A percentile compares a stretch with the other conserved stretches of the same genome.
Conservation (phyloP, 2,113 vertebrate species). For the Cinclus mexicanus region DNA sequence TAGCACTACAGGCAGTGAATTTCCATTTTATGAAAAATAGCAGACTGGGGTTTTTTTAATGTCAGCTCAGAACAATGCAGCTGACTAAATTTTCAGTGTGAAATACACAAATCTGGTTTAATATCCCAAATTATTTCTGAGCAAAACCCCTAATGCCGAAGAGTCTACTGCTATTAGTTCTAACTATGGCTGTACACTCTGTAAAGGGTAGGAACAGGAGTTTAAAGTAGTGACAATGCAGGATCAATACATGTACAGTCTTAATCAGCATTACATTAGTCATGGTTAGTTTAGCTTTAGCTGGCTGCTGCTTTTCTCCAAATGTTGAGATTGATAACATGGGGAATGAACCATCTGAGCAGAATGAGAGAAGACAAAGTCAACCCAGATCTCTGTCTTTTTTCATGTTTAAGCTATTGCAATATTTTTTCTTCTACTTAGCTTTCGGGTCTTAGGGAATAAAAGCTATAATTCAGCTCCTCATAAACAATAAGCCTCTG, state of each 20-base stretch:
- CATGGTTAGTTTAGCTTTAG: background rate
- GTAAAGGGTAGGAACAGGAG: background rate
- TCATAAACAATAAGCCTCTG: background rate
- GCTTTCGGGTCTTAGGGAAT: background rate
- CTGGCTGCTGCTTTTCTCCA: background rate
- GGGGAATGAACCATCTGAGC: background rate
- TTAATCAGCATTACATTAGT: background rate
- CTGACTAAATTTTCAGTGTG: background rate
- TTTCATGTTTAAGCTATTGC: background rate
- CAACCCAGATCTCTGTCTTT: background rate
- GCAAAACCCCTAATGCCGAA: background rate
- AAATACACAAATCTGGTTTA: background rate
- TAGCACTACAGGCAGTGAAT: background rate
- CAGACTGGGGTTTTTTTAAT: background rate
- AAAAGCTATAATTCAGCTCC: background rate
- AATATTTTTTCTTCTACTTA: background rate
- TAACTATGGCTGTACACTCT: background rate
- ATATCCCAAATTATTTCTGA: background rate
- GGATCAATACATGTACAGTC: background rate
- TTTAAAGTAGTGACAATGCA: background rate
- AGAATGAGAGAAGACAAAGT: background rate
- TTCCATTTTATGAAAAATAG: background rate
- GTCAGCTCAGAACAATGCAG: background rate
- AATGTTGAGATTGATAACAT: background rate
- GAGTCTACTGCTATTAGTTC: background rate